Evolutionary conservation across 1,140 invertebrate genomes (phyloP), one percentile per base, ranked within the genome.

Genomic region (Tetramorium parvispinum): DNA sequence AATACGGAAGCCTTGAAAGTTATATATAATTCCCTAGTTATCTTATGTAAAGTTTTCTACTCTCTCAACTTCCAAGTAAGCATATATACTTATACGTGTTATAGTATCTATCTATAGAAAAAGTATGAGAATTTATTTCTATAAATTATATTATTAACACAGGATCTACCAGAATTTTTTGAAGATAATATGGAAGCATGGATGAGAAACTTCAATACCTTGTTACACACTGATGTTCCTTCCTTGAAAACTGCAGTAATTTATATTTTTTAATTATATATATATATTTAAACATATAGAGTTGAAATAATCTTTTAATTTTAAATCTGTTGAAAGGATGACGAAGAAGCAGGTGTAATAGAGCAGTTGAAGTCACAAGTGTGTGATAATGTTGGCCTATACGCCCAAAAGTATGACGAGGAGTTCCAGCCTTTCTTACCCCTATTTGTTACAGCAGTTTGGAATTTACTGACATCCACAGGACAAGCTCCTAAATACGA

Each of bases 361-460:
- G 99, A 99, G 94, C 97, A 98, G 91, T 95, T 99, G 3, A 98
- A 98, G 89, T 98, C 98, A 0, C 98, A 99, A 96, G 97, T 99
- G 21, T 99, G 99, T 95, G 98, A 99, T 93, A 99, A 99, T 93
- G 97, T 99, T 18, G 96, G 97, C 2, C 95, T 99, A 43, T 99
- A 99, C 95, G 99, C 99, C 1, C 97, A 98, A 89, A 99, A 99
- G 94, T 99, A 99, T 93, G 98, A 99, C 94, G 99, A 99, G 95
- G 99, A 99, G 93, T 99, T 99, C 95, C 96, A 97, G 53, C 96
- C 97, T 11, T 99, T 98, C 95, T 96, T 99, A 59, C 97, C 98
- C 7, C 96, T 96, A 46, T 99, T 99, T 96, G 98, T 99, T 3
- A 98, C 97, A 0, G 97, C 97, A 53, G 97, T 99, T 71, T 99